Percentiles rank a stretch among this genome's conserved stretches.
phyloP scores from a whole-genome alignment of 2,113 vertebrate species.

The Phalacrocorax aristotelis region DNA sequence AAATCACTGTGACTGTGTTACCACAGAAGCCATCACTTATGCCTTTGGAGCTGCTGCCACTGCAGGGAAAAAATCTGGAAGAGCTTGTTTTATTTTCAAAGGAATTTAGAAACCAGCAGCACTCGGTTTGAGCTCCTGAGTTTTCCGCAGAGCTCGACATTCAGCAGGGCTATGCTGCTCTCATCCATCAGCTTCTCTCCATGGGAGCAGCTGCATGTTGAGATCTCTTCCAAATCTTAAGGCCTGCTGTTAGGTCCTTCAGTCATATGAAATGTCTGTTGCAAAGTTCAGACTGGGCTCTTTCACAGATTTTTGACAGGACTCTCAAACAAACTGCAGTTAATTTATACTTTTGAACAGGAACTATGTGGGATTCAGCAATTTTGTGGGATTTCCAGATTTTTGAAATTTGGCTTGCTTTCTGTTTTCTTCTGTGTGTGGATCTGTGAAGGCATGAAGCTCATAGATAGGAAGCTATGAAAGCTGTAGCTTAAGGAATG shows the following conservation, averaged over 20 bases:
- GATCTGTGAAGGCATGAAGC: neutral
- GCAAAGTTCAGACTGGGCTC: neutral
- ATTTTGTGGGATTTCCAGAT: neutral
- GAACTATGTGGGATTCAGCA: neutral
- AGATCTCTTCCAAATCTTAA: neutral
- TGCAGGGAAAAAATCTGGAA: neutral
- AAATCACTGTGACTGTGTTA: neutral
- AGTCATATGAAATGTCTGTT: neutral
- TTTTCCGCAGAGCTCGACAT: neutral
- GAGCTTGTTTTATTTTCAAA: slow-evolving; percentile 1
- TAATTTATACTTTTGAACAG: neutral
- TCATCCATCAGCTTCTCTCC: neutral
- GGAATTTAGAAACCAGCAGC: neutral
- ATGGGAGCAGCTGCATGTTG: neutral
- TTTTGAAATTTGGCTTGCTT: neutral
- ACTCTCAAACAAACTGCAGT: neutral
- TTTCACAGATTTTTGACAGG: neutral
- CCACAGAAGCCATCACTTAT: neutral
- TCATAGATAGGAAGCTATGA: neutral
- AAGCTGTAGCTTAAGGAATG: neutral
- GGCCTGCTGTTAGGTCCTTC: neutral
- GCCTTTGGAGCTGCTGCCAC: neutral
- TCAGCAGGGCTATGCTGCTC: neutral
- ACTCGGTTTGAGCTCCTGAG: neutral
- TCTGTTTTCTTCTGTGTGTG: neutral